Percentiles rank a stretch among this genome's conserved stretches.
Evolutionary conservation across 2,113 vertebrate species (phyloP).

Genomic region (Edolisoma coerulescens): DNA sequence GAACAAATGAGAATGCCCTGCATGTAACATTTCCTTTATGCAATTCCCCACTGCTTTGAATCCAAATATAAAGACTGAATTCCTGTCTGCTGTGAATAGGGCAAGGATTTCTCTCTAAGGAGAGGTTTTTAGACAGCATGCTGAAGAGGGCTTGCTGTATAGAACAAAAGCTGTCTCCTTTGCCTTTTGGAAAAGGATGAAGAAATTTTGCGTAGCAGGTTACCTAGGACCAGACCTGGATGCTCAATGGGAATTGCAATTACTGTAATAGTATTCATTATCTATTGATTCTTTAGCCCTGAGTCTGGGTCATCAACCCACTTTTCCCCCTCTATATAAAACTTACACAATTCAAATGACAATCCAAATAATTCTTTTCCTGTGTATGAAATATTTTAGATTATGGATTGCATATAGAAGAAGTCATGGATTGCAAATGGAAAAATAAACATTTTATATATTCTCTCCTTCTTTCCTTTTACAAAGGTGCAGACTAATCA

Average conservation of each 20-base stretch:
- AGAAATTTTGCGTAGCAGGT: not conserved
- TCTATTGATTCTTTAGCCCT: not conserved
- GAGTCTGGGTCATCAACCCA: not conserved
- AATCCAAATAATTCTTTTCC: not conserved
- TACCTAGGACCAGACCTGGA: not conserved
- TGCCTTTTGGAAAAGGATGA: slow-evolving; percentile 8
- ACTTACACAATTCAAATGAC: not conserved
- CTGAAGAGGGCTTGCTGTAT: not conserved
- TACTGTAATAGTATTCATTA: not conserved
- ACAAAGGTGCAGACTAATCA: not conserved
- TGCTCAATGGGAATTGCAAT: not conserved
- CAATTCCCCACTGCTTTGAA: not conserved
- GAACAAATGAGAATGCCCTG: not conserved
- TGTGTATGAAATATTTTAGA: not conserved
- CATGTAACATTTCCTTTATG: not conserved
- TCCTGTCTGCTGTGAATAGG: not conserved
- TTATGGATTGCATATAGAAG: not conserved
- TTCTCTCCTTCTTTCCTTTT: not conserved
- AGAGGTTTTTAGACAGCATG: not conserved
- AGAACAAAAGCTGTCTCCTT: not conserved
- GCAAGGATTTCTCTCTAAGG: slow-evolving; percentile 2
- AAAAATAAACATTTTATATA: not conserved
- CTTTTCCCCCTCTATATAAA: not conserved
- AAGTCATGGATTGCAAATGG: not conserved
- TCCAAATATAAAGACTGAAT: not conserved